Conservation (phyloP, 2,888 invertebrate species). For the Leucophenga montana region DNA sequence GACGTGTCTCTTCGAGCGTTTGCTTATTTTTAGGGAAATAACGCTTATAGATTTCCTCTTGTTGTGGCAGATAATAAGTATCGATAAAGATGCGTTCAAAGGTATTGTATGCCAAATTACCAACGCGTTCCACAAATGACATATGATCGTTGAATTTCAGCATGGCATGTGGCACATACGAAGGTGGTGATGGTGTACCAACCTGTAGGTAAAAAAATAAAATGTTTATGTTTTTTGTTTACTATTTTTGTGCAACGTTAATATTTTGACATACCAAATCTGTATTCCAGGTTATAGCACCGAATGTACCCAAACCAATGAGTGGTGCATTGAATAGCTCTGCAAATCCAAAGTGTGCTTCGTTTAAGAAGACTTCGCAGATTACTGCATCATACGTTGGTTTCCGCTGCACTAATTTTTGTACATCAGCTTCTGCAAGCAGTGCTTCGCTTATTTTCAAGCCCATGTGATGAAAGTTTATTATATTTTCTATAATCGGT, state of each 20-base stretch:
- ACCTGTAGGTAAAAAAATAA: conserved; percentile 40
- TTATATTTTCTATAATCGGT: conserved; percentile 46
- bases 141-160: conserved; percentile 67
- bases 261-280: conserved; percentile 53
- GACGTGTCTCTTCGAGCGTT: conserved; percentile 55
- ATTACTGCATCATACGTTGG: conserved; percentile 71
- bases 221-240: not conserved
- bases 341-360: conserved; percentile 69
- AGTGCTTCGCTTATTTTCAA: conserved; percentile 50
- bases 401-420: conserved; percentile 62
- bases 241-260: not conserved
- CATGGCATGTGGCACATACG: conserved; percentile 66
- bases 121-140: conserved; percentile 66
- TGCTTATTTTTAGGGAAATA: conserved; percentile 62
- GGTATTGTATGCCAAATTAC: conserved; percentile 61
- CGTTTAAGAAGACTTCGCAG: conserved; percentile 69
- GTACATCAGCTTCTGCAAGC: conserved; percentile 52
- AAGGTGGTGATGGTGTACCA: conserved; percentile 68
- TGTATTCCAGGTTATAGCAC: conserved; percentile 67
- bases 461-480: conserved; percentile 57
- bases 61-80: conserved; percentile 63
- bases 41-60: conserved; percentile 59
- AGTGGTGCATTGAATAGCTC: conserved; percentile 68
- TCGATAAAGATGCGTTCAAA: conserved; percentile 56
- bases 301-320: conserved; percentile 63